These are phyloP conservation scores for Cheilosia vulpina DNA, from an alignment of 2,888 invertebrate species.

Conservation along the genomic window DNA sequence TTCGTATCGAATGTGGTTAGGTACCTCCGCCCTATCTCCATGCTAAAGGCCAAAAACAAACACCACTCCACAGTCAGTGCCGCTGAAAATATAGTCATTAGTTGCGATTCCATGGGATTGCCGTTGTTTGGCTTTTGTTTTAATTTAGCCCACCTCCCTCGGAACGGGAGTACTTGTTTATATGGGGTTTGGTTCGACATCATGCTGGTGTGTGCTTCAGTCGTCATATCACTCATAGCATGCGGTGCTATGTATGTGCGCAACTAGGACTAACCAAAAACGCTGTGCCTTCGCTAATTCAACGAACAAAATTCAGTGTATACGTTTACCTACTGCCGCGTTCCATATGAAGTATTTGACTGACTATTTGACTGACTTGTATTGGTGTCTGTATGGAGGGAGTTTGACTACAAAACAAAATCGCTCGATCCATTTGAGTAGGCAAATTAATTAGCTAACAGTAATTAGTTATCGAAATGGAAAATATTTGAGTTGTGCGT, in stretches of 20 bases:
- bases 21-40: background rate
- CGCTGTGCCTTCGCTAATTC: too few relatives aligned
- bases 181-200: background rate
- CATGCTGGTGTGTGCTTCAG: background rate
- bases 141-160: slow-evolving; percentile 9
- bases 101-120: slow-evolving; percentile 26
- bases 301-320: too few relatives aligned
- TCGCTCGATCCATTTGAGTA: too few relatives aligned
- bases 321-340: too few relatives aligned
- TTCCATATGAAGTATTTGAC: too few relatives aligned
- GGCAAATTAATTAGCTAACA: too few relatives aligned
- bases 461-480: too few relatives aligned
- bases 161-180: background rate
- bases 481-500: too few relatives aligned
- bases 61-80: slow-evolving; percentile 1
- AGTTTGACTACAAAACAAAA: too few relatives aligned
- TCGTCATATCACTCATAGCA: background rate
- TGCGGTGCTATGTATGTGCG: background rate
- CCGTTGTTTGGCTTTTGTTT: slow-evolving; percentile 43
- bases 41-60: slow-evolving; percentile 23
- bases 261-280: too few relatives aligned
- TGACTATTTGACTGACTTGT: too few relatives aligned
- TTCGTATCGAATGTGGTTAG: slow-evolving; percentile 41
- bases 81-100: slow-evolving; percentile 58
- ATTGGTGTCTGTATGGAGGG: too few relatives aligned